Evolutionary conservation across 2,113 vertebrate genomes (phyloP).

Genomic region (Tetrao urogallus): DNA sequence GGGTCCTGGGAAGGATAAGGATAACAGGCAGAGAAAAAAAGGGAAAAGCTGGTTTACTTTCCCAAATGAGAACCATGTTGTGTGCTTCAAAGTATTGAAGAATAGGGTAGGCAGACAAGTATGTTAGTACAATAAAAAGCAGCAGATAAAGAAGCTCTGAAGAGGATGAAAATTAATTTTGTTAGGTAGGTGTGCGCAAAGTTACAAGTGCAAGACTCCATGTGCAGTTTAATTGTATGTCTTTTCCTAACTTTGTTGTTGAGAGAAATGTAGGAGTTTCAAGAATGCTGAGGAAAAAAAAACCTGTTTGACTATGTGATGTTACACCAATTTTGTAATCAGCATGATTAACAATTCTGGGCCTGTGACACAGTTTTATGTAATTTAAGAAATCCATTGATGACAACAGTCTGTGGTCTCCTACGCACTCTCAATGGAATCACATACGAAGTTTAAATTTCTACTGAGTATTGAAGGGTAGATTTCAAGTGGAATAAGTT

Average conservation of each 20-base stretch:
- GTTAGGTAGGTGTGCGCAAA: not conserved
- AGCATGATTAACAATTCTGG: not conserved
- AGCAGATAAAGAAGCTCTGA: not conserved
- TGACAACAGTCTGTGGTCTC: not conserved
- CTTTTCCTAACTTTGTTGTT: not conserved
- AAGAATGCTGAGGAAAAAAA: not conserved
- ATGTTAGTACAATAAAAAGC: not conserved
- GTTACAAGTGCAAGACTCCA: not conserved
- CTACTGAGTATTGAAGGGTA: not conserved
- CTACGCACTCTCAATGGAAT: not conserved
- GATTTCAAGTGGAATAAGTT: not conserved
- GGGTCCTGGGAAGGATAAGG: not conserved
- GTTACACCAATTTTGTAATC: not conserved
- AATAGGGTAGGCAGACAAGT: not conserved
- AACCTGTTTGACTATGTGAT: not conserved
- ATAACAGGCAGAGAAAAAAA: not conserved
- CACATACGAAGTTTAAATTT: not conserved
- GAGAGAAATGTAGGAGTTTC: not conserved
- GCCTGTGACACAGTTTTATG: not conserved
- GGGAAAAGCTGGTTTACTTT: not conserved
- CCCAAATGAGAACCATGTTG: not conserved
- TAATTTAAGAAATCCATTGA: not conserved
- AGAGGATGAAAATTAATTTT: not conserved
- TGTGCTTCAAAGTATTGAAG: not conserved
- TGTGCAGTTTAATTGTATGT: not conserved